Conservation (phyloP, 92 coral and sea anemone genomes). For the Phymanthus crucifer region DNA sequence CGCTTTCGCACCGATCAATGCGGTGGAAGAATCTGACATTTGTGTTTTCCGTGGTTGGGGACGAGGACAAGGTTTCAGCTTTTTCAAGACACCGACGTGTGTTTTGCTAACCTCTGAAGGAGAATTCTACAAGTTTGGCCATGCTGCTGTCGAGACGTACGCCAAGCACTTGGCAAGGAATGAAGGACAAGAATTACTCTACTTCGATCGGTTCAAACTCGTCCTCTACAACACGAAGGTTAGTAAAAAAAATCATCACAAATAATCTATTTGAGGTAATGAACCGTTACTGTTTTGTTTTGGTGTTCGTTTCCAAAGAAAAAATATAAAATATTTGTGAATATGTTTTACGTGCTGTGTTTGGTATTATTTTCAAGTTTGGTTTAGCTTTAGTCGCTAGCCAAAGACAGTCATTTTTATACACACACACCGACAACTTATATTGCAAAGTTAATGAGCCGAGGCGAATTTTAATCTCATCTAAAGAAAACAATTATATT, state of each 20-base stretch:
- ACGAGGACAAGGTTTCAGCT: conserved; percentile 74
- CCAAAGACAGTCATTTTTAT: not conserved
- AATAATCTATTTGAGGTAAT: not conserved
- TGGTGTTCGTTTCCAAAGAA: not conserved
- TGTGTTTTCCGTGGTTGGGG: conserved; percentile 78
- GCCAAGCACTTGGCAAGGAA: conserved; percentile 69
- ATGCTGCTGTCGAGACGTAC: conserved; percentile 72
- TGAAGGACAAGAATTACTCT: conserved; percentile 57
- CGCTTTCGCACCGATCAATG: conserved; percentile 61
- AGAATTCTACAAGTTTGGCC: conserved; percentile 67
- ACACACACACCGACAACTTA: not conserved
- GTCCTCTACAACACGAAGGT: conserved; percentile 74
- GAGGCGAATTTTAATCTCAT: not conserved
- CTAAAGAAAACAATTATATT: not conserved
- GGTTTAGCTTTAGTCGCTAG: not conserved
- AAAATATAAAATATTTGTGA: not conserved
- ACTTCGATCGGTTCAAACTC: conserved; percentile 68
- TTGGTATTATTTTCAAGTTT: not conserved
- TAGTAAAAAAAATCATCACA: not conserved
- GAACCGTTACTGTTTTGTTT: not conserved
- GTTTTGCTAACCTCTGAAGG: conserved; percentile 63
- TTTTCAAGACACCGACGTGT: conserved; percentile 75
- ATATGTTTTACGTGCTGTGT: not conserved
- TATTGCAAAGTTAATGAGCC: conserved; percentile 3
- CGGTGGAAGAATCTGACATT: conserved; percentile 58